Evolutionary conservation across 2,113 vertebrate species (phyloP).

Genomic region (Salvelinus sp.): DNA sequence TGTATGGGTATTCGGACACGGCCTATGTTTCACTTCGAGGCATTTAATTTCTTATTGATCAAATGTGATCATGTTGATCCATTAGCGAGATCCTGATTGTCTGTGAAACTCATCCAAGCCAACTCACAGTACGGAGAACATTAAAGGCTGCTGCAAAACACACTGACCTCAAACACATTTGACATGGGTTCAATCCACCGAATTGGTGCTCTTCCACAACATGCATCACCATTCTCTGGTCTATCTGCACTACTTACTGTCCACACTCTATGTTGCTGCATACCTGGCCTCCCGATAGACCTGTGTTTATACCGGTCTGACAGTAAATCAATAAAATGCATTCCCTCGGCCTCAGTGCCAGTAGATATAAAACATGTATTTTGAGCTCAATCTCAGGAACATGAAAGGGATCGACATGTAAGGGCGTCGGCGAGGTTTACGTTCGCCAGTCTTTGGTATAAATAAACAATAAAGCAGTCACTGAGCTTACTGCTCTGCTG

Average conservation of each 20-base stretch:
- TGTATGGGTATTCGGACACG: no score
- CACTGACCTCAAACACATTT: conserved; percentile 13
- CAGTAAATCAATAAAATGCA: conserved; percentile 68
- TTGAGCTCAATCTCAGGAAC: conserved; percentile 51
- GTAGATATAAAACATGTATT: conserved; percentile 53
- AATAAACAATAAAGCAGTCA: conserved; percentile 60
- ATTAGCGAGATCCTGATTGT: conserved; percentile 43
- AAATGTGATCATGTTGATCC: conserved; percentile 31
- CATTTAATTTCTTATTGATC: conserved; percentile 32
- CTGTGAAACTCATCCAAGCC: background rate
- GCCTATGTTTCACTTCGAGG: background rate
- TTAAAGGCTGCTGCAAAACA: conserved; percentile 1
- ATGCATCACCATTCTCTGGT: conserved; percentile 41
- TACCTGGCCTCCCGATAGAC: conserved; percentile 45
- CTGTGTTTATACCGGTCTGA: conserved; percentile 53
- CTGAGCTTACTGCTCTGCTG: conserved; percentile 46
- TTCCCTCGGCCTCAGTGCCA: conserved; percentile 50
- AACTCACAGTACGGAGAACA: background rate
- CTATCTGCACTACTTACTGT: conserved; percentile 30
- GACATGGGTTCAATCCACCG: conserved; percentile 31
- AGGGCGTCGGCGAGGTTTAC: conserved; percentile 54
- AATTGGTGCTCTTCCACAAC: conserved; percentile 26
- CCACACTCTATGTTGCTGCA: conserved; percentile 34
- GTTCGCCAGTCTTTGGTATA: conserved; percentile 52
- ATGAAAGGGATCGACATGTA: conserved; percentile 58